These are phyloP conservation scores for Polyommatus icarus DNA, from an alignment of 2,888 invertebrate genomes.

Conservation along the genomic window DNA sequence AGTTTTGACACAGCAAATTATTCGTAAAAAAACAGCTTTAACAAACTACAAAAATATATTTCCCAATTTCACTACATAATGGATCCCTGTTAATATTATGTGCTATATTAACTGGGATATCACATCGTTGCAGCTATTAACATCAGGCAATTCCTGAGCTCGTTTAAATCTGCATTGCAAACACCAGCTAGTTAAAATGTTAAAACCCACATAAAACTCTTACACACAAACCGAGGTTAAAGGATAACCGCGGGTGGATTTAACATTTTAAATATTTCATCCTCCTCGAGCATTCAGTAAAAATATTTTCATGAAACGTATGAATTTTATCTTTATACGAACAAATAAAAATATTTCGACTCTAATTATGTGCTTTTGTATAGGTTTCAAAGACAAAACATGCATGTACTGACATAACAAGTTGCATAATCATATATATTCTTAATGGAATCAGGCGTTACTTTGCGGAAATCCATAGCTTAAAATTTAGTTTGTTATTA, in stretches of 20 bases:
- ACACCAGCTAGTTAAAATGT: slow-evolving; percentile 4
- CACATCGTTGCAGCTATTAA: not conserved
- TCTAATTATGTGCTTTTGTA: not conserved
- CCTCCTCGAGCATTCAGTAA: not conserved
- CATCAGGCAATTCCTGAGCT: not conserved
- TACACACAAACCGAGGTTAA: slow-evolving; percentile 10
- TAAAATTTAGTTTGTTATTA: no score
- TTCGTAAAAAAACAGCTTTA: no score
- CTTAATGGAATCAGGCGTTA: no score
- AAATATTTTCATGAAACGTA: slow-evolving; percentile 8
- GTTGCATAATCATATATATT: no score
- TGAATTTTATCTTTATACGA: not conserved
- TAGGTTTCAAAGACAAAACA: no score
- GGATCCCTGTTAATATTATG: no score
- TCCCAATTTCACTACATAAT: no score
- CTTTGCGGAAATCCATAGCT: no score
- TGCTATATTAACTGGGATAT: no score
- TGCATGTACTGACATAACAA: no score
- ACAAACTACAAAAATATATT: no score
- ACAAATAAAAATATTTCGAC: not conserved
- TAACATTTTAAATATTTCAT: slow-evolving; percentile 10
- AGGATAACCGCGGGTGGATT: not conserved
- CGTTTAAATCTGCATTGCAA: slow-evolving; percentile 3
- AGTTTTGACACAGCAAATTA: no score
- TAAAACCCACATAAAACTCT: slow-evolving; percentile 12